A percentile compares a stretch with the other conserved stretches of the same genome.
phyloP scores from a whole-genome alignment of 2,888 invertebrate genomes.

The Cacoxenus indagator region DNA sequence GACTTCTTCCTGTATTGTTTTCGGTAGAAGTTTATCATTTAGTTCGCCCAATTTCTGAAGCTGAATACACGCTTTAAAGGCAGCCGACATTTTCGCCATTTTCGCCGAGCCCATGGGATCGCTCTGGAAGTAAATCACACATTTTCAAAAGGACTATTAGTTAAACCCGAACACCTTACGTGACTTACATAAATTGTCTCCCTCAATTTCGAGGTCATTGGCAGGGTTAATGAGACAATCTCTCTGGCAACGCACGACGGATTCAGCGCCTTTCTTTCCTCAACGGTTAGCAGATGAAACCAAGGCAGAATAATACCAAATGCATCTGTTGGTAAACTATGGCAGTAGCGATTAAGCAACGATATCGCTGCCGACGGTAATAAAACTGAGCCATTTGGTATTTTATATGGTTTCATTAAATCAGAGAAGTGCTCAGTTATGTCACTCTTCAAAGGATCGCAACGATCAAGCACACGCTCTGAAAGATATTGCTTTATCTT shows the following conservation, averaged over 20 bases:
- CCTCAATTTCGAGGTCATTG: conserved; percentile 82
- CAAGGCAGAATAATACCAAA: conserved; percentile 75
- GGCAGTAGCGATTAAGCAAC: conserved; percentile 86
- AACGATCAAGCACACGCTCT: conserved; percentile 73
- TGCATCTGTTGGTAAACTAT: conserved; percentile 81
- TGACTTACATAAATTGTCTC: conserved; percentile 77
- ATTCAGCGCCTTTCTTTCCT: neutral
- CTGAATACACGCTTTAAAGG: conserved; percentile 80
- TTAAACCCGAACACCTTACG: neutral
- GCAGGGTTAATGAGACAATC: conserved; percentile 76
- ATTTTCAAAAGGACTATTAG: neutral
- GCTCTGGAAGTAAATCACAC: conserved; percentile 72
- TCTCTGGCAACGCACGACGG: neutral
- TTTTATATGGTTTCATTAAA: conserved; percentile 52
- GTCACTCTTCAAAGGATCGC: conserved; percentile 72
- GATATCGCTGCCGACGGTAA: conserved; percentile 39
- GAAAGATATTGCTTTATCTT: conserved; percentile 74
- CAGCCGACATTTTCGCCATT: conserved; percentile 85
- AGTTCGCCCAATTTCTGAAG: conserved; percentile 83
- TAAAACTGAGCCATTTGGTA: conserved; percentile 51
- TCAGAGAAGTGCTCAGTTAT: conserved; percentile 74
- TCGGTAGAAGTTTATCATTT: conserved; percentile 79
- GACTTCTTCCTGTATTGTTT: conserved; percentile 58
- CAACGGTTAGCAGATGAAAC: conserved; percentile 66
- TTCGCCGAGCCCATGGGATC: conserved; percentile 73